Evolutionary conservation across 2,888 invertebrate species (phyloP).

Genomic region (Bombyx huttoni): DNA sequence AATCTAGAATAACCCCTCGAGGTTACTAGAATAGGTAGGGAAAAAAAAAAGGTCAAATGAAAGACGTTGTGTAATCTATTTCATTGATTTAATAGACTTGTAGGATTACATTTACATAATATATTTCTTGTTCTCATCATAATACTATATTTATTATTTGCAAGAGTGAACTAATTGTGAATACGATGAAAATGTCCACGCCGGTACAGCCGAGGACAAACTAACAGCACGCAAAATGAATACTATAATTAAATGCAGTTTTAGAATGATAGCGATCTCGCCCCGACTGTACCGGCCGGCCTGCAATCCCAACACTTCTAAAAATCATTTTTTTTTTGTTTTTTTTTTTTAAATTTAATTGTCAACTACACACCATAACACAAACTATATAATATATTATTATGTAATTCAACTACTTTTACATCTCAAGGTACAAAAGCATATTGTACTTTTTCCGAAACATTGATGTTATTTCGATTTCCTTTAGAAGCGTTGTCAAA

Average conservation of each 20-base stretch:
- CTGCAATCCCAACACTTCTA: not conserved
- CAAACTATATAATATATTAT: not conserved
- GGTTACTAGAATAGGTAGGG: too few species aligned
- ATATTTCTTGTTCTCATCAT: conserved; percentile 46
- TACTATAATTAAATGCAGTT: not conserved
- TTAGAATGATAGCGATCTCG: not conserved
- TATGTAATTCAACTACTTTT: not conserved
- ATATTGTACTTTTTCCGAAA: not conserved
- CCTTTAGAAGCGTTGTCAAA: not conserved
- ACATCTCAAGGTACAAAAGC: not conserved
- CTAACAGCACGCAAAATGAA: not conserved
- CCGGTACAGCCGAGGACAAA: not conserved
- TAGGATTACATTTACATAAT: conserved; percentile 73
- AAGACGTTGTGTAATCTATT: conserved; percentile 53
- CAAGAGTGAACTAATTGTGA: conserved; percentile 64
- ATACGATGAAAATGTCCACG: not conserved
- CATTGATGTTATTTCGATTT: not conserved
- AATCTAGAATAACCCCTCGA: too few species aligned
- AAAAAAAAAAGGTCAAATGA: conserved; percentile 19
- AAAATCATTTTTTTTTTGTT: not conserved
- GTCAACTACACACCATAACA: not conserved
- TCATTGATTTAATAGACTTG: conserved; percentile 72
- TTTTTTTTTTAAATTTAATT: too few species aligned
- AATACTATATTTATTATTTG: conserved; percentile 63
- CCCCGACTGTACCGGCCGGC: not conserved